phyloP scores from a whole-genome alignment of 2,797 vertebrate species.

The Tokudaia tokunoshimensis region DNA sequence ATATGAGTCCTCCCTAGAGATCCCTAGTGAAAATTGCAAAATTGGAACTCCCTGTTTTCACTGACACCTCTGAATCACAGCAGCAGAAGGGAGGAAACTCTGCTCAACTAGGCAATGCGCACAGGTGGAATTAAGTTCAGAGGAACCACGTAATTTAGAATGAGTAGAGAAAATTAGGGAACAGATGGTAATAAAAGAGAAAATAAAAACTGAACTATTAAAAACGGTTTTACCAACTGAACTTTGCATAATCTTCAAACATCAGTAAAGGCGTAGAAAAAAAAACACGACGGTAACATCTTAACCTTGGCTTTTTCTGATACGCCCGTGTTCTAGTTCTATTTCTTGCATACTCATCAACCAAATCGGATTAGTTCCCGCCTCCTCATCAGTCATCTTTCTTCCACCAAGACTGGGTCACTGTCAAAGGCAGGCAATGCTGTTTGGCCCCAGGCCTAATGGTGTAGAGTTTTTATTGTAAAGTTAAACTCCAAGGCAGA shows the following conservation, averaged over 20 bases:
- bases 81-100: not conserved
- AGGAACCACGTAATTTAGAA: not conserved
- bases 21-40: not conserved
- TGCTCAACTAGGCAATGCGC: not conserved
- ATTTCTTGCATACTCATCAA: not conserved
- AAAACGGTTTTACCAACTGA: constrained; percentile 19
- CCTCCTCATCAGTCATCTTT: not conserved
- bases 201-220: not conserved
- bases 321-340: not conserved
- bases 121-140: not conserved
- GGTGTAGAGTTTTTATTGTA: constrained; percentile 58
- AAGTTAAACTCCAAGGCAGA: constrained; percentile 59
- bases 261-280: not conserved
- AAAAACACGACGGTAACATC: not conserved
- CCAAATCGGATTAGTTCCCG: not conserved
- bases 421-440: constrained; percentile 22
- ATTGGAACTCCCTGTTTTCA: not conserved
- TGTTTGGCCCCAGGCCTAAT: constrained; percentile 49
- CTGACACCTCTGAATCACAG: not conserved
- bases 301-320: not conserved
- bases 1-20: constrained; percentile 5
- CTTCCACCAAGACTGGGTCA: constrained; percentile 13
- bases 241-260: not conserved
- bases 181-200: constrained; percentile 10
- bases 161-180: constrained; percentile 18